Evolutionary conservation across 2,113 vertebrate species (phyloP), one percentile per base, ranked within the genome.

Genomic region (Rostratula benghalensis): DNA sequence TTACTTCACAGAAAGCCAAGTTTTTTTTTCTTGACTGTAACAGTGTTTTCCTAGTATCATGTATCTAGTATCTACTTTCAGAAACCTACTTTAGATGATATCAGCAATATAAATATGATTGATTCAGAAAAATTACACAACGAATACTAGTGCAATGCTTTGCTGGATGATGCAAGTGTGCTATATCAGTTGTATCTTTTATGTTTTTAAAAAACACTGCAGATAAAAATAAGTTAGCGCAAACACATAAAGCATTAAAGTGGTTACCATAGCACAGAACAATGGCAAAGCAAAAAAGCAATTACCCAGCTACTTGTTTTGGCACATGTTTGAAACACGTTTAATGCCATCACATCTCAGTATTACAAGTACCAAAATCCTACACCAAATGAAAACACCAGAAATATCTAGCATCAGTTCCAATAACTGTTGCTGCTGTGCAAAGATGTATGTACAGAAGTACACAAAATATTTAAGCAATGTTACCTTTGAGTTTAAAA

Each of bases 231-330:
- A 60, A 95, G 54, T 77, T 73, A 67, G 39, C 71, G 63, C 56
- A 96, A 91, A 91, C 74, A 83, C 45, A 57, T 27, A 46, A 56
- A 83, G 83, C 67, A 50, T 86, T 89, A 91, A 90, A 88, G 56
- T 51, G 81, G 69, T 61, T 85, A 88, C 60, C 79, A 51, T 21
- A 79, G 74, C 45, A 92, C 48, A 88, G 48, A 70, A 84, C 33
- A 95, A 28, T 54, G 57, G 39, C 68, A 94, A 96, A 94, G 65
- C 41, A 83, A 94, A 92, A 95, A 78, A n/a, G 22, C 76, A 94
- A 71, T 80, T 76, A 82, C 90, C 33, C 33, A 53, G 25, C 25
- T 94, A 39, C 63, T 87, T 63, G 83, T 74, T 90, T 87, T 88
- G 73, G 48, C 63, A 65, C 13, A 6, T 60, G 59, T 61, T 91